phyloP scores from a whole-genome alignment of 2,888 invertebrate species.

The Synanthedon formicaeformis region DNA sequence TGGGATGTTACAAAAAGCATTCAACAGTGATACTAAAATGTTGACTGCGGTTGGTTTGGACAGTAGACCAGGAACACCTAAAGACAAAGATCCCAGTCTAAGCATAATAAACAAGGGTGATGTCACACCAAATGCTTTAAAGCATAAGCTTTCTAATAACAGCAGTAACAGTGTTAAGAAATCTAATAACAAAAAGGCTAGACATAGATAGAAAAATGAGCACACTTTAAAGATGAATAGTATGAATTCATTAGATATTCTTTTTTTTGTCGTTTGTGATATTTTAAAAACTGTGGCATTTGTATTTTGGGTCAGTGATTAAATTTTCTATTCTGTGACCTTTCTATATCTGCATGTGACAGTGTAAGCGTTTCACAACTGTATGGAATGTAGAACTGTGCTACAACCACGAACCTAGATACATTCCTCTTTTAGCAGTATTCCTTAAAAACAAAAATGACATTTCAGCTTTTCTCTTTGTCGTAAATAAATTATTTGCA shows the following conservation, averaged over 20 bases:
- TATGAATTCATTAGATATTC: too few relatives aligned
- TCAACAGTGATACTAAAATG: slow-evolving; percentile 53
- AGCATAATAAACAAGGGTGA: slow-evolving; percentile 44
- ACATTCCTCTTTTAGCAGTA: too few relatives aligned
- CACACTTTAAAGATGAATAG: background rate
- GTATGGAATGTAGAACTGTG: too few relatives aligned
- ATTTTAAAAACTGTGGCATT: background rate
- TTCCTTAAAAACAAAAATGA: too few relatives aligned
- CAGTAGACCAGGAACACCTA: slow-evolving; percentile 60
- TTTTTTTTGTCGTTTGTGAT: too few relatives aligned
- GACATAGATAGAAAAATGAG: slow-evolving; percentile 75
- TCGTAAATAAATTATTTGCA: too few relatives aligned
- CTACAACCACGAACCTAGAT: too few relatives aligned
- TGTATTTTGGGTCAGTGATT: too few relatives aligned
- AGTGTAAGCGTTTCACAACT: too few relatives aligned
- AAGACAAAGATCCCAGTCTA: slow-evolving; percentile 52
- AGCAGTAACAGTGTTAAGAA: slow-evolving; percentile 75
- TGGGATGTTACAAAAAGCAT: slow-evolving; percentile 52
- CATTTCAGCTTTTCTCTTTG: too few relatives aligned
- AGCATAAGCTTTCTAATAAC: slow-evolving; percentile 63
- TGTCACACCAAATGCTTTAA: slow-evolving; percentile 50
- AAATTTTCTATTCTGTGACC: too few relatives aligned
- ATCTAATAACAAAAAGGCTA: slow-evolving; percentile 83
- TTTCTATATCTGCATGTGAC: too few relatives aligned
- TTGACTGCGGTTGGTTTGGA: slow-evolving; percentile 49